These are phyloP conservation scores for Gymnocypris eckloni DNA, from an alignment of 2,797 vertebrate species.

Conservation along the genomic window DNA sequence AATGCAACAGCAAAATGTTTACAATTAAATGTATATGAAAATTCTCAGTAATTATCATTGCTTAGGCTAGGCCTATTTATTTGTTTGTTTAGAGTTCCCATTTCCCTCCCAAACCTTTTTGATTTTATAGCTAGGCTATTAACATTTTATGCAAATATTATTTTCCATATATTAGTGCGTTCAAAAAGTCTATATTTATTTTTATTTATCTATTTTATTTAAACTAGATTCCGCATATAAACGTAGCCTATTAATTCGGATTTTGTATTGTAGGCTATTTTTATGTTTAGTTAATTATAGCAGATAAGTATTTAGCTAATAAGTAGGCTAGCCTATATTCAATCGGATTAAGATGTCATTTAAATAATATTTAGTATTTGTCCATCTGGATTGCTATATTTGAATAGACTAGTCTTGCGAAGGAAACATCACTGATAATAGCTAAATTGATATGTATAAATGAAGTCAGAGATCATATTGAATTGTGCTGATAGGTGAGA, in stretches of 20 bases:
- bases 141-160: neutral
- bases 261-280: neutral
- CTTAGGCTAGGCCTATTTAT: neutral
- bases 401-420: neutral
- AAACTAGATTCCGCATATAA: neutral
- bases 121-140: neutral
- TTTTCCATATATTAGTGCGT: neutral
- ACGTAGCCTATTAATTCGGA: neutral
- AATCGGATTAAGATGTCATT: neutral
- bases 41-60: neutral
- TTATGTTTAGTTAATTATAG: neutral
- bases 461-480: neutral
- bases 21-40: neutral
- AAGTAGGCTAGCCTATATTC: neutral
- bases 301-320: neutral
- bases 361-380: neutral
- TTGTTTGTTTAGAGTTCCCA: neutral
- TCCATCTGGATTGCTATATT: neutral
- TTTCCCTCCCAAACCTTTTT: neutral
- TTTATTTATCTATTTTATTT: neutral
- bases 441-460: constrained; percentile 1
- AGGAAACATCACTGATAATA: neutral
- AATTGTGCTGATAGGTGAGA: neutral
- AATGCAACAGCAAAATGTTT: neutral
- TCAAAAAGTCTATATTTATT: neutral